Conservation (phyloP, 2,888 invertebrate species). For the Mythimna vitellina region DNA sequence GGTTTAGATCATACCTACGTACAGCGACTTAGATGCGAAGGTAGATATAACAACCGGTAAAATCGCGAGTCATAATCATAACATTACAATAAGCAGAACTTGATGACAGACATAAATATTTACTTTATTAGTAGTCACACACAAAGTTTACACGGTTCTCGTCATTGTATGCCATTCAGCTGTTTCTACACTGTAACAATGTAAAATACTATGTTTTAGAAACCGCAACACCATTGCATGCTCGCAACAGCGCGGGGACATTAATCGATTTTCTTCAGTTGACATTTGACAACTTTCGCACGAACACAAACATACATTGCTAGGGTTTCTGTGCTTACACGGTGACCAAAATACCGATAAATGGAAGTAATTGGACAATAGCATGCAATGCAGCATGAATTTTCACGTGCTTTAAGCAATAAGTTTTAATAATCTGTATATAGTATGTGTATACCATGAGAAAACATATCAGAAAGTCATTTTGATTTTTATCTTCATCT, state of each 20-base stretch:
- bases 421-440: too few relatives aligned
- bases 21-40: neutral
- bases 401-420: neutral
- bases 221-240: slow-evolving; percentile 16
- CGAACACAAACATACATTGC: slow-evolving; percentile 29
- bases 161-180: neutral
- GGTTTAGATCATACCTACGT: neutral
- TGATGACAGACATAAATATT: neutral
- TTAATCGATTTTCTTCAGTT: slow-evolving; percentile 44
- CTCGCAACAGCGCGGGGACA: slow-evolving; percentile 6
- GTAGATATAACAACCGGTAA: neutral
- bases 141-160: neutral
- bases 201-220: slow-evolving; percentile 22
- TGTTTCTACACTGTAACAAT: slow-evolving; percentile 13
- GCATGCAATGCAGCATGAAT: slow-evolving; percentile 3
- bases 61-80: neutral
- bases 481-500: neutral
- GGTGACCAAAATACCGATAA: slow-evolving; percentile 13
- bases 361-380: slow-evolving; percentile 1
- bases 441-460: too few relatives aligned
- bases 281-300: slow-evolving; percentile 53
- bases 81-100: slow-evolving; percentile 9
- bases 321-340: slow-evolving; percentile 20
- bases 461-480: neutral
- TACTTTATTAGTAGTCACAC: neutral